Conservation (phyloP, 2,113 vertebrate genomes). For the Chlamydotis undulata region DNA sequence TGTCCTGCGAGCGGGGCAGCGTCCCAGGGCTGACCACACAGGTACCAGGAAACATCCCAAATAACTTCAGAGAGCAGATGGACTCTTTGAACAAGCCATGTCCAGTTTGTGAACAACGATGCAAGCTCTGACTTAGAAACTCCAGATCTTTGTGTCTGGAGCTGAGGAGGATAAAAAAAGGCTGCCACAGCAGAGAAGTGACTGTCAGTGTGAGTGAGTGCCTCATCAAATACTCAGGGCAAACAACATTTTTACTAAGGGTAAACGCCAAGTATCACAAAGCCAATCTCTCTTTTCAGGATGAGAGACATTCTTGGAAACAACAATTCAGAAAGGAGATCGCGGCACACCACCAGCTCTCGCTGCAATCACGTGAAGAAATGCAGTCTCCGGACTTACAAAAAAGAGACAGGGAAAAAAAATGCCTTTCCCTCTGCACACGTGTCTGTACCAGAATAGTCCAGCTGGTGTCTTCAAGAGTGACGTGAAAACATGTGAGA, state of each 20-base stretch:
- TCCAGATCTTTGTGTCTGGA: neutral
- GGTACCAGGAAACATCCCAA: neutral
- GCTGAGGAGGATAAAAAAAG: neutral
- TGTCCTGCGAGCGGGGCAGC: neutral
- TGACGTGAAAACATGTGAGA: neutral
- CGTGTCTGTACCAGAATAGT: rapidly evolving
- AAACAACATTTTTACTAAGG: no score
- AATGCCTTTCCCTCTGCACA: neutral
- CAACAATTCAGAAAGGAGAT: no score
- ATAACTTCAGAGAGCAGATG: neutral
- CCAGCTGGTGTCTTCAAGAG: neutral
- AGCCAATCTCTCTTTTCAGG: neutral
- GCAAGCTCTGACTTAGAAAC: neutral
- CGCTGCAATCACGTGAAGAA: neutral
- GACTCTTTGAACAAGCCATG: neutral
- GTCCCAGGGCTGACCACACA: neutral
- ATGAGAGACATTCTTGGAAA: neutral
- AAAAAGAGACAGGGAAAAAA: neutral
- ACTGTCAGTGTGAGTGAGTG: neutral
- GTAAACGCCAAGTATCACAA: neutral
- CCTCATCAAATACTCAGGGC: neutral
- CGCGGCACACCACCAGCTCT: rapidly evolving
- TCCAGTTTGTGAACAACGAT: no score
- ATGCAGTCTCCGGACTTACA: neutral
- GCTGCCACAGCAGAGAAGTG: neutral